A percentile compares a stretch with the other conserved stretches of the same genome.
These are phyloP conservation scores for Centropyge bicolor DNA, from an alignment of 2,797 vertebrate genomes.

Conservation along the genomic window DNA sequence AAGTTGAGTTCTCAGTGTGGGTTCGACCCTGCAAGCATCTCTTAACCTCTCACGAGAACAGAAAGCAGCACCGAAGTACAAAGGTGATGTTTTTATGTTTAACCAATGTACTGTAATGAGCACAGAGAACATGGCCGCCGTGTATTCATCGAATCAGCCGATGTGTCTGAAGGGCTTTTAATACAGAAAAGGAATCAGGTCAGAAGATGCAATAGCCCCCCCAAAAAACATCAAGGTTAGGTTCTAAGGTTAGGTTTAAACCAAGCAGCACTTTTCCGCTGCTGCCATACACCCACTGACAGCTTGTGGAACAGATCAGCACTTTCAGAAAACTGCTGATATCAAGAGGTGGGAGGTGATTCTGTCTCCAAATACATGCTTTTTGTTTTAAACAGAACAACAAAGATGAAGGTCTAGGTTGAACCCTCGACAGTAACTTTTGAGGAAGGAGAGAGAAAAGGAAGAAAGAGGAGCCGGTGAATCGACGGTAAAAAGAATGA, in stretches of 20 bases:
- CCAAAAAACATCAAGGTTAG: neutral
- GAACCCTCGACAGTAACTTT: neutral
- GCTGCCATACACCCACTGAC: slow-evolving; percentile 47
- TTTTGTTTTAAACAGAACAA: slow-evolving; percentile 17
- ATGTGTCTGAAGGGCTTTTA: slow-evolving; percentile 24
- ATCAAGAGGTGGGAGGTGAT: slow-evolving; percentile 25
- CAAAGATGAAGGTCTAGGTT: neutral
- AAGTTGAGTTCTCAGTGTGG: neutral
- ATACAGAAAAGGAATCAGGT: slow-evolving; percentile 9
- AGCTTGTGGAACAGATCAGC: slow-evolving; percentile 51
- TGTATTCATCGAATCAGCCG: slow-evolving; percentile 27
- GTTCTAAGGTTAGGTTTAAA: slow-evolving; percentile 28
- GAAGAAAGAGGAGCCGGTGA: neutral
- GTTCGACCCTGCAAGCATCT: slow-evolving; percentile 18
- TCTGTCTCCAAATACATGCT: slow-evolving; percentile 37
- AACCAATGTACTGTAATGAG: slow-evolving; percentile 21
- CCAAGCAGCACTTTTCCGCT: slow-evolving; percentile 23
- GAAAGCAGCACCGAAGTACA: neutral
- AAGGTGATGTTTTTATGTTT: slow-evolving; percentile 8
- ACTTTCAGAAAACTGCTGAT: slow-evolving; percentile 61
- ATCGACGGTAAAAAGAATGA: neutral
- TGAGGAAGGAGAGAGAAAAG: neutral
- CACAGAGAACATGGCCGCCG: neutral
- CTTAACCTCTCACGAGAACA: slow-evolving; percentile 4
- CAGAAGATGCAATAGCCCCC: neutral